Evolutionary conservation across 2,888 invertebrate genomes (phyloP).

Genomic region (Brenthis ino): DNA sequence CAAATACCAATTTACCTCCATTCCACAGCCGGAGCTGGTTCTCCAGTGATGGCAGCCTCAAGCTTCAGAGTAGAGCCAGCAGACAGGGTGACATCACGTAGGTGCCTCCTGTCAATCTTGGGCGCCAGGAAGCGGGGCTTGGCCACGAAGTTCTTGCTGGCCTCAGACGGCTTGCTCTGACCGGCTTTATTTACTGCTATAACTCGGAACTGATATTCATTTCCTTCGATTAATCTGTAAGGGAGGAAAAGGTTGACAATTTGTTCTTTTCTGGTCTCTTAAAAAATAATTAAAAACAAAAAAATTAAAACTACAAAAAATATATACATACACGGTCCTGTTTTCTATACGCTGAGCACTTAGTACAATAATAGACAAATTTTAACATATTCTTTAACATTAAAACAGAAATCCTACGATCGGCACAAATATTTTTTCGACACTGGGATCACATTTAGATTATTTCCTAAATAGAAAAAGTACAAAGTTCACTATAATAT

Average conservation of each 20-base stretch:
- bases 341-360: too few relatives aligned
- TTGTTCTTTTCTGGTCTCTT: not conserved
- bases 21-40: conserved; percentile 96
- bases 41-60: conserved; percentile 96
- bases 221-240: conserved; percentile 91
- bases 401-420: not conserved
- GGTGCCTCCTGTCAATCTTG: conserved; percentile 95
- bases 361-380: too few relatives aligned
- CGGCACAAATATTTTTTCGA: not conserved
- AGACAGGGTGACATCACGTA: conserved; percentile 94
- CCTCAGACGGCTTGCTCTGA: conserved; percentile 94
- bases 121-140: conserved; percentile 96
- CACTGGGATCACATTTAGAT: too few relatives aligned
- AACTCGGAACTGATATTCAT: conserved; percentile 98
- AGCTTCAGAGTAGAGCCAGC: conserved; percentile 96
- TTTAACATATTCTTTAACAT: not conserved
- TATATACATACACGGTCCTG: too few relatives aligned
- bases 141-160: conserved; percentile 92
- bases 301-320: too few relatives aligned
- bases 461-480: not conserved
- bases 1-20: conserved; percentile 84
- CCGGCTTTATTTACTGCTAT: conserved; percentile 98
- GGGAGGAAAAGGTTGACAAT: too few relatives aligned
- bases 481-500: not conserved
- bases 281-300: not conserved